A percentile compares a stretch with the other conserved stretches of the same genome.
Evolutionary conservation across 1,140 invertebrate species (phyloP).

Genomic region (Micrasema longulum): DNA sequence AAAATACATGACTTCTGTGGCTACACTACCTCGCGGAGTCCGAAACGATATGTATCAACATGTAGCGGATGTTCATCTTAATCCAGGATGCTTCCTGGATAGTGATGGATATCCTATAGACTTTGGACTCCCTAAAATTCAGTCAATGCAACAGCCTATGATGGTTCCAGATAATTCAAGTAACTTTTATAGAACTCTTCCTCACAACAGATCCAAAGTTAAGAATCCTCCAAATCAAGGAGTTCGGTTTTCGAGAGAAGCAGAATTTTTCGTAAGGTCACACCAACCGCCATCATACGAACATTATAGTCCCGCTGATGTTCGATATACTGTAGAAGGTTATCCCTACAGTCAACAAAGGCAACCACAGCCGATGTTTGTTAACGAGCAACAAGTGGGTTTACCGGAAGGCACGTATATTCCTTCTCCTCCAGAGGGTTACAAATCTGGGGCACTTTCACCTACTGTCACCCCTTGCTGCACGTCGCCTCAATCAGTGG

Average conservation of each 20-base stretch:
- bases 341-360: slow-evolving; percentile 73
- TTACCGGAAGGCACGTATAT: slow-evolving; percentile 72
- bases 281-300: slow-evolving; percentile 64
- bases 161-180: slow-evolving; percentile 63
- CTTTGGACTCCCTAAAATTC: slow-evolving; percentile 80
- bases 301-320: slow-evolving; percentile 71
- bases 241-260: slow-evolving; percentile 74
- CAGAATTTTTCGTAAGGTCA: slow-evolving; percentile 68
- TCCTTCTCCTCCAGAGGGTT: slow-evolving; percentile 77
- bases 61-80: slow-evolving; percentile 75
- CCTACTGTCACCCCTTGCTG: slow-evolving; percentile 56
- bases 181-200: slow-evolving; percentile 77
- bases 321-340: slow-evolving; percentile 82
- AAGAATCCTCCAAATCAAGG: slow-evolving; percentile 72
- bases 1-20: slow-evolving; percentile 57
- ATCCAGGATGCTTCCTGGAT: slow-evolving; percentile 77
- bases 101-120: slow-evolving; percentile 83
- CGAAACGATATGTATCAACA: slow-evolving; percentile 68
- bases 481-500: slow-evolving; percentile 54
- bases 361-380: slow-evolving; percentile 62
- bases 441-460: slow-evolving; percentile 67
- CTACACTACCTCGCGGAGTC: slow-evolving; percentile 67
- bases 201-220: slow-evolving; percentile 74
- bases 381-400: slow-evolving; percentile 62
- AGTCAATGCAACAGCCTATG: slow-evolving; percentile 67